Evolutionary conservation across 2,113 vertebrate species (phyloP).

Genomic region (Crypturellus undulatus): DNA sequence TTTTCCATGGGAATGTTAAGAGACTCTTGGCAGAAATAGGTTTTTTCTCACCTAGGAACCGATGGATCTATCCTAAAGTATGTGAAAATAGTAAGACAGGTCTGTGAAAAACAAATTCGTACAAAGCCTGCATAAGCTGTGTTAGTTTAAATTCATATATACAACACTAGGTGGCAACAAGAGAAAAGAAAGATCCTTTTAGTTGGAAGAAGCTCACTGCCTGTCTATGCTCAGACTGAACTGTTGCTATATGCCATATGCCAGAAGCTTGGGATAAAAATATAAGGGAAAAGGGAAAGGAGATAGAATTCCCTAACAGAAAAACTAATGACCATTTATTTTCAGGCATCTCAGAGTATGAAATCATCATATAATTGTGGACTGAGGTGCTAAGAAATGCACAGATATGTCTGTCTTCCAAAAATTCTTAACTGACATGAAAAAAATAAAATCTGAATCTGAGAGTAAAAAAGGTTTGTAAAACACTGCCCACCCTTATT

Average conservation of each 20-base stretch:
- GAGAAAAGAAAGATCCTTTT: neutral
- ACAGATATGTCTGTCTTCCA: neutral
- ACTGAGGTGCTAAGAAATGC: neutral
- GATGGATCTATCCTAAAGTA: neutral
- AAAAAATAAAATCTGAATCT: neutral
- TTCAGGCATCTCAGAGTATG: neutral
- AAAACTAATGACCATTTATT: neutral
- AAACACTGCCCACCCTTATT: neutral
- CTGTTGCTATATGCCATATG: fast-evolving
- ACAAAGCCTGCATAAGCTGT: neutral
- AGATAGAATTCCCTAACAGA: neutral
- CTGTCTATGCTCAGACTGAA: neutral
- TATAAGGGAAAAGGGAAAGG: neutral
- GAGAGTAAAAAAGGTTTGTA: neutral
- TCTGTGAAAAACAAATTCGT: neutral
- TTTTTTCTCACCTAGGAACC: neutral
- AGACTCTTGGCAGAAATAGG: neutral
- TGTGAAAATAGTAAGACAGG: neutral
- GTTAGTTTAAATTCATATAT: conserved; percentile 2
- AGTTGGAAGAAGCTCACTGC: fast-evolving
- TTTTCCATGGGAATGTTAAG: neutral
- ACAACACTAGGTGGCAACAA: conserved; percentile 62
- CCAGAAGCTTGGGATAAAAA: neutral
- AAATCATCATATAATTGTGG: neutral
- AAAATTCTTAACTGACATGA: neutral